These are phyloP conservation scores for Tor tambroides DNA, from an alignment of 2,113 vertebrate genomes.

Conservation along the genomic window DNA sequence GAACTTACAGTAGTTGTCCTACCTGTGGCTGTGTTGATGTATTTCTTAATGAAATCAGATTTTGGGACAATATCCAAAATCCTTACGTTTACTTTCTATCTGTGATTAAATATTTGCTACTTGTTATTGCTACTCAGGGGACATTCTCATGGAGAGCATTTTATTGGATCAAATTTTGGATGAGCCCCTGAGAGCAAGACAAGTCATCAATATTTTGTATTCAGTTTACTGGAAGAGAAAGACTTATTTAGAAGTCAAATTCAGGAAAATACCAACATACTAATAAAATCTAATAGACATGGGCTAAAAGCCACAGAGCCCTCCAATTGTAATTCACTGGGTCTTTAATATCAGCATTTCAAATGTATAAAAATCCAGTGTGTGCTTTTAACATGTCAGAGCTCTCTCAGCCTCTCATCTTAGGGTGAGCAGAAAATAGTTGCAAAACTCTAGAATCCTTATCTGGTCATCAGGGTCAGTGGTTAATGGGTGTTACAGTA, in stretches of 20 bases:
- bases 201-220: neutral
- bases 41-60: neutral
- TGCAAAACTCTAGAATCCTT: neutral
- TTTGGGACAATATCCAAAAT: neutral
- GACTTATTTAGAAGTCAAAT: neutral
- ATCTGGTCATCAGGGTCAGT: slow-evolving; percentile 24
- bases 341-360: slow-evolving; percentile 8
- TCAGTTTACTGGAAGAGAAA: neutral
- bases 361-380: neutral
- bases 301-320: neutral
- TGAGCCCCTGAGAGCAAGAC: neutral
- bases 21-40: neutral
- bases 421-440: neutral
- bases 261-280: neutral
- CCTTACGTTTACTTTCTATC: neutral
- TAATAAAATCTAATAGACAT: neutral
- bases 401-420: neutral
- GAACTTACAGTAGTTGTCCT: neutral
- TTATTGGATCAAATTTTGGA: neutral
- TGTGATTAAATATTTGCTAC: neutral
- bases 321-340: neutral
- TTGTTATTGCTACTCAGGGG: neutral
- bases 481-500: neutral
- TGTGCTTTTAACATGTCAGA: slow-evolving; percentile 23
- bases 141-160: neutral